phyloP scores from a whole-genome alignment of 2,113 vertebrate genomes.

The Rhinopomastus cyanomelas region DNA sequence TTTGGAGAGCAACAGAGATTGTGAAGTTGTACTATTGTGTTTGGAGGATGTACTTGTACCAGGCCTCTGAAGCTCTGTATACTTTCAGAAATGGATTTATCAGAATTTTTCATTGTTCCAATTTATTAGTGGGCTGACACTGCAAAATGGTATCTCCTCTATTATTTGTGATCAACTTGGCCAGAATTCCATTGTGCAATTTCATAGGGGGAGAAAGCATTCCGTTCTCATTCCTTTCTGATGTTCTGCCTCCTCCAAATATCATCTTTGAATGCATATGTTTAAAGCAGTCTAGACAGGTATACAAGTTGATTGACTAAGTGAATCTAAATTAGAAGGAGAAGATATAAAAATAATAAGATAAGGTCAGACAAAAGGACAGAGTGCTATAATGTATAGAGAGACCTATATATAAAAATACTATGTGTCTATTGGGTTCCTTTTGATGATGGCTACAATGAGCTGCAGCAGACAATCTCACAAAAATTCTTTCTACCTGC shows the following conservation, averaged over 20 bases:
- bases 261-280: background rate
- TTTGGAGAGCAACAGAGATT: background rate
- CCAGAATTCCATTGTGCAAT: background rate
- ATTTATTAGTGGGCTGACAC: conserved; percentile 36
- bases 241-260: background rate
- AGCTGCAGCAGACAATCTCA: background rate
- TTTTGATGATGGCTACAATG: background rate
- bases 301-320: background rate
- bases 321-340: conserved; percentile 15
- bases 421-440: background rate
- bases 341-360: conserved; percentile 20
- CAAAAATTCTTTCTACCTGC: conserved; percentile 10
- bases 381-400: background rate
- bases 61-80: conserved; percentile 8
- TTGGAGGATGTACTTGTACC: conserved; percentile 11
- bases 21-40: background rate
- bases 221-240: background rate
- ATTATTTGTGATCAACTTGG: conserved; percentile 10
- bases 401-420: background rate
- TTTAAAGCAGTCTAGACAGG: conserved; percentile 24
- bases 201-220: background rate
- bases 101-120: conserved; percentile 16
- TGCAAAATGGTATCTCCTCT: conserved; percentile 22
- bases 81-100: conserved; percentile 41
- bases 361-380: background rate